These are phyloP conservation scores for Lordiphosa andalusiaca DNA, from an alignment of 2,888 invertebrate species.

Conservation along the genomic window DNA sequence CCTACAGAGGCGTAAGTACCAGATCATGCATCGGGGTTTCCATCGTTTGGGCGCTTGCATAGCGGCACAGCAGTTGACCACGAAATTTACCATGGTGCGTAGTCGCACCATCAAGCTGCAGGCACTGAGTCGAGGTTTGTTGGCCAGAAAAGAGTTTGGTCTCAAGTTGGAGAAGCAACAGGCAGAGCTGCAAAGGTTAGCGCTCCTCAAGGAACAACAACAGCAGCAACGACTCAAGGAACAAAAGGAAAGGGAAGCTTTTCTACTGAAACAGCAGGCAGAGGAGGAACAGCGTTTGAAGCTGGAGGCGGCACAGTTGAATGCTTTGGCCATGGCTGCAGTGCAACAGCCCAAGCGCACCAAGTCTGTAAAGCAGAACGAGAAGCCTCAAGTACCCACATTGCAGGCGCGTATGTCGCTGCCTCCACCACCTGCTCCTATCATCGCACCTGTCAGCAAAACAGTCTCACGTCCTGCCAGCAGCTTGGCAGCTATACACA, in stretches of 20 bases:
- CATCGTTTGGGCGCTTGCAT: slow-evolving; percentile 91
- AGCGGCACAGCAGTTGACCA: slow-evolving; percentile 87
- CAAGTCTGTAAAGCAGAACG: slow-evolving; percentile 81
- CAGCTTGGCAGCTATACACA: slow-evolving; percentile 10
- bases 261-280: slow-evolving; percentile 77
- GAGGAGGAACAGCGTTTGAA: slow-evolving; percentile 84
- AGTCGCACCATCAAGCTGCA: slow-evolving; percentile 86
- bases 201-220: slow-evolving; percentile 2
- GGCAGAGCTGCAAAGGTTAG: slow-evolving; percentile 17
- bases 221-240: slow-evolving; percentile 17
- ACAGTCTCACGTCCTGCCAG: slow-evolving; percentile 26
- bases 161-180: slow-evolving; percentile 64
- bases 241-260: slow-evolving; percentile 30
- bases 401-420: slow-evolving; percentile 51
- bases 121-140: slow-evolving; percentile 88
- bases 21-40: slow-evolving; percentile 88
- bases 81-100: slow-evolving; percentile 86
- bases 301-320: slow-evolving; percentile 84
- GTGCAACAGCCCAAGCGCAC: slow-evolving; percentile 86
- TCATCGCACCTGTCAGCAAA: slow-evolving; percentile 10
- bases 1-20: slow-evolving; percentile 86
- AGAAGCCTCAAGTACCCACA: slow-evolving; percentile 47
- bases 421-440: slow-evolving; percentile 41
- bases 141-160: slow-evolving; percentile 81
- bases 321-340: slow-evolving; percentile 86